Evolutionary conservation across 2,797 vertebrate species (phyloP).

Genomic region (Diceros bicornis): DNA sequence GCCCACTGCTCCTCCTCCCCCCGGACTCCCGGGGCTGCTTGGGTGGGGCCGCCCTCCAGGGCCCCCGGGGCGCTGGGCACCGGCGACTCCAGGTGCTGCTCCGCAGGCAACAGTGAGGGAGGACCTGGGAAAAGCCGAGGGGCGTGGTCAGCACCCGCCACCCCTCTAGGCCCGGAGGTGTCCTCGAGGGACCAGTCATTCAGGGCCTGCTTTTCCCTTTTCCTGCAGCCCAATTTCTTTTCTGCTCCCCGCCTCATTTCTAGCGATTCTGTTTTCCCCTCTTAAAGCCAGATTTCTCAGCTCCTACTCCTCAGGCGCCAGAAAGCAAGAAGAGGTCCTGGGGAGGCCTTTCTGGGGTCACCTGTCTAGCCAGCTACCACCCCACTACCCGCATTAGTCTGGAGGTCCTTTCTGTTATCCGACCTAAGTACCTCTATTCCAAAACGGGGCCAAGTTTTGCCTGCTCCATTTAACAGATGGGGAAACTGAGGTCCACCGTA

Average conservation of each 20-base stretch:
- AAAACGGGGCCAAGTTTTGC: neutral
- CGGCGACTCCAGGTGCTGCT: constrained; percentile 80
- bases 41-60: constrained; percentile 82
- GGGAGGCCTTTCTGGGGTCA: neutral
- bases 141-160: constrained; percentile 66
- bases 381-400: neutral
- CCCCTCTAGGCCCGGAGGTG: neutral
- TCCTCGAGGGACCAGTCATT: neutral
- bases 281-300: neutral
- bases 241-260: neutral
- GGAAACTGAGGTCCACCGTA: constrained; percentile 64
- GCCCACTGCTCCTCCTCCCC: constrained; percentile 84
- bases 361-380: neutral
- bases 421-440: neutral
- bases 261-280: neutral
- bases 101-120: constrained; percentile 67
- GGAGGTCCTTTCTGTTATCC: constrained; percentile 11
- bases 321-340: neutral
- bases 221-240: neutral
- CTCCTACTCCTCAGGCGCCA: neutral
- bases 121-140: constrained; percentile 71
- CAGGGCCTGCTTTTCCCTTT: neutral
- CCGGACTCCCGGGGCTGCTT: constrained; percentile 75
- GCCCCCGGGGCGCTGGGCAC: constrained; percentile 82
- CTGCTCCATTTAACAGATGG: constrained; percentile 12